A percentile compares a stretch with the other conserved stretches of the same genome.
Conservation (phyloP, 2,797 vertebrate species). For the Coendou prehensilis region DNA sequence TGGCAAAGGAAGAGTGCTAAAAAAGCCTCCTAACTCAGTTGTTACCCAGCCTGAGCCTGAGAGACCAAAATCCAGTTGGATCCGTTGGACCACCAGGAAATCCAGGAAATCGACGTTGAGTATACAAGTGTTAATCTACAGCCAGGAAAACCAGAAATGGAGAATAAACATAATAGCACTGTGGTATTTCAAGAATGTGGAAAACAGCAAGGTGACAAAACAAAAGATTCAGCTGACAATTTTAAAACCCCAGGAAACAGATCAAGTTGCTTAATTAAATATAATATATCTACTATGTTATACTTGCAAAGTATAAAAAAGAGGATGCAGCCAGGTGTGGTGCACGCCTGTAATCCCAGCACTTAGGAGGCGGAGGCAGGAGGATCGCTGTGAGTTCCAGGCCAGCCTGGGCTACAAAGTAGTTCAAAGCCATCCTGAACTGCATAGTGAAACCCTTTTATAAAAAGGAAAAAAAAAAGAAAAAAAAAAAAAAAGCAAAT, state of each 20-base stretch:
- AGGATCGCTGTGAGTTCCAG: neutral
- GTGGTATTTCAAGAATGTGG: slow-evolving; percentile 55
- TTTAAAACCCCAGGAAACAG: slow-evolving; percentile 81
- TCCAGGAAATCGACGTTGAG: neutral
- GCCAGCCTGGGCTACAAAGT: too few relatives aligned
- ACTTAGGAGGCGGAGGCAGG: neutral
- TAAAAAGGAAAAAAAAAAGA: too few relatives aligned
- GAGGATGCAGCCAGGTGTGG: neutral
- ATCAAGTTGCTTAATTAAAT: slow-evolving; percentile 90
- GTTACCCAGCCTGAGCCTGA: neutral
- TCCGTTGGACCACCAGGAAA: neutral
- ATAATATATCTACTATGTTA: slow-evolving; percentile 86
- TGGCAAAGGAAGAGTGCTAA: slow-evolving; percentile 81
- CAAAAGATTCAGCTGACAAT: slow-evolving; percentile 34
- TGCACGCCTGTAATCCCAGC: neutral
- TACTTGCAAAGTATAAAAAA: neutral
- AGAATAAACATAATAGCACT: neutral
- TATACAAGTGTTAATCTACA: neutral
- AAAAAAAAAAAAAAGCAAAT: slow-evolving; percentile 34
- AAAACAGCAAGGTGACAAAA: slow-evolving; percentile 21
- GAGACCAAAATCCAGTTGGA: neutral
- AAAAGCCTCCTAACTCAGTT: neutral
- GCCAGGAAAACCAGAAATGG: neutral
- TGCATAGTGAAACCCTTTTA: too few relatives aligned
- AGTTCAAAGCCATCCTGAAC: too few relatives aligned